Evolutionary conservation across 2,888 invertebrate species (phyloP).

Genomic region (Orthonychiurus folsomi): DNA sequence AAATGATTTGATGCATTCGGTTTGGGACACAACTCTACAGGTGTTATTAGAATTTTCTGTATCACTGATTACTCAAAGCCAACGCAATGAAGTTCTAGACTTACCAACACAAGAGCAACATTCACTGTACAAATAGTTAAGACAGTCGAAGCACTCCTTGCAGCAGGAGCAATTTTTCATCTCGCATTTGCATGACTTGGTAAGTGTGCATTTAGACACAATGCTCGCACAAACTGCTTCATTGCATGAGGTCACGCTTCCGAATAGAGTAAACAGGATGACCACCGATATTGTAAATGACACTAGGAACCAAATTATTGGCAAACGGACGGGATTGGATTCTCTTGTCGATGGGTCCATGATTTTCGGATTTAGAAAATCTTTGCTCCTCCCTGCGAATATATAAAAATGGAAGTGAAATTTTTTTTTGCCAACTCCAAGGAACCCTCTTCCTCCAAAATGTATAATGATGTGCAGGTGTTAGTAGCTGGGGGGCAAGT

Average conservation of each 20-base stretch:
- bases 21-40: conserved; percentile 78
- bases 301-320: neutral
- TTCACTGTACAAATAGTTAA: conserved; percentile 78
- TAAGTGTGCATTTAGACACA: conserved; percentile 92
- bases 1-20: conserved; percentile 67
- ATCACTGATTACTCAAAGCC: conserved; percentile 7
- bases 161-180: conserved; percentile 87
- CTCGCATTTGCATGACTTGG: conserved; percentile 93
- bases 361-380: too few species aligned
- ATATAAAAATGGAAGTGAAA: too few species aligned
- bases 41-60: conserved; percentile 15
- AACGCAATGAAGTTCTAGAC: conserved; percentile 43
- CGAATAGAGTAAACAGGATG: neutral
- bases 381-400: too few species aligned
- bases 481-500: too few species aligned
- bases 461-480: too few species aligned
- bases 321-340: too few species aligned
- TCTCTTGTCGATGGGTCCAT: too few species aligned
- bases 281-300: neutral
- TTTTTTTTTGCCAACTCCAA: too few species aligned
- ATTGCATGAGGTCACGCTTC: conserved; percentile 55
- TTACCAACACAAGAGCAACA: conserved; percentile 97
- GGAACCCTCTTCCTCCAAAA: too few species aligned
- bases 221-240: conserved; percentile 91
- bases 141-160: conserved; percentile 82